Conservation (phyloP, 2,888 invertebrate species). For the Coecobrya sp. region DNA sequence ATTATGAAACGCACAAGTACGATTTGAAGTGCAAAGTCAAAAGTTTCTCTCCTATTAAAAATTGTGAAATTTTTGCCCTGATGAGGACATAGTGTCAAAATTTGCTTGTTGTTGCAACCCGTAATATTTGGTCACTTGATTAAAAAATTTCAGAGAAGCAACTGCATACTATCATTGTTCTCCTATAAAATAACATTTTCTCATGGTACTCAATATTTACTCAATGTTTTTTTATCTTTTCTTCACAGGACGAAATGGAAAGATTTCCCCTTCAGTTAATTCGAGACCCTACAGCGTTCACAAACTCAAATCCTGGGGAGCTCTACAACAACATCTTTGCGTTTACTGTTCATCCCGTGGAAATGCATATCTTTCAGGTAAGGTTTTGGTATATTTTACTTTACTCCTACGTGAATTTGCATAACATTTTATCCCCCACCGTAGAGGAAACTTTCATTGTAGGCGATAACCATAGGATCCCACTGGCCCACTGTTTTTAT, state of each 20-base stretch:
- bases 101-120: neutral
- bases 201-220: neutral
- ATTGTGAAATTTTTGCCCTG: neutral
- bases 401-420: neutral
- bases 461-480: neutral
- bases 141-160: slow-evolving; percentile 10
- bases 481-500: too few relatives aligned
- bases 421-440: neutral
- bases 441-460: neutral
- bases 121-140: neutral
- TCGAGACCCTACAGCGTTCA: slow-evolving; percentile 99
- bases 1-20: too few relatives aligned
- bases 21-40: neutral
- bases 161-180: neutral
- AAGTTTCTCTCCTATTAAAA: neutral
- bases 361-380: slow-evolving; percentile 96
- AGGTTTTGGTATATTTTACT: slow-evolving; percentile 7
- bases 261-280: slow-evolving; percentile 97
- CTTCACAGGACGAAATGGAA: slow-evolving; percentile 96
- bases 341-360: slow-evolving; percentile 95
- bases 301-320: slow-evolving; percentile 98
- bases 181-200: neutral
- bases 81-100: neutral
- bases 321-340: slow-evolving; percentile 99
- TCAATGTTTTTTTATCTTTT: slow-evolving; percentile 29